These are phyloP conservation scores for Toxonevra muliebris DNA, from an alignment of 2,888 invertebrate species.

Conservation along the genomic window DNA sequence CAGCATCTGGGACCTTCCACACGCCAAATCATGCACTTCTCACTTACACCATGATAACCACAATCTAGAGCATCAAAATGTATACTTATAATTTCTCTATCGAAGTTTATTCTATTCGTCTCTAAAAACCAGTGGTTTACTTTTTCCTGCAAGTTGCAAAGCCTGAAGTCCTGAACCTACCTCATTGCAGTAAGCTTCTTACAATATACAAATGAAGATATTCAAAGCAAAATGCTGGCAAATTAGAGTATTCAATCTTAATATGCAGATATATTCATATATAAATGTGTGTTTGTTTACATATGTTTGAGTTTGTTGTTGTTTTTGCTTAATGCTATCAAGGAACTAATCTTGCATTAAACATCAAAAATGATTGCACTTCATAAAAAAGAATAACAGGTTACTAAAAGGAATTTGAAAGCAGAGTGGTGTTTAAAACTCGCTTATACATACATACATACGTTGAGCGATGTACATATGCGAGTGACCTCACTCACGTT, in stretches of 20 bases:
- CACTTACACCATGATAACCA: no score
- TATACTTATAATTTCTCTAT: no score
- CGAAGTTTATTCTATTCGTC: no score
- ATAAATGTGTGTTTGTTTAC: not conserved
- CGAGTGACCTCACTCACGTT: no score
- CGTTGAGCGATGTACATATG: not conserved
- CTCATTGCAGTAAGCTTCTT: no score
- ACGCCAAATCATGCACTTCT: no score
- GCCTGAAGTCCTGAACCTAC: no score
- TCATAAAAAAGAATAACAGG: slow-evolving; percentile 17
- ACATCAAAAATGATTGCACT: slow-evolving; percentile 8
- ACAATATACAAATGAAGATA: not conserved
- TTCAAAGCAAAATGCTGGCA: not conserved
- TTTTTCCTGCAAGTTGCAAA: no score
- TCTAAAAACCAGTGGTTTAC: no score
- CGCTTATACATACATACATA: not conserved
- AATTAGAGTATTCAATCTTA: not conserved
- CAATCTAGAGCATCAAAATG: no score
- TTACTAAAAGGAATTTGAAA: slow-evolving; percentile 10
- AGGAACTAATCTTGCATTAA: slow-evolving; percentile 6
- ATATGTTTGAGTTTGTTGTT: no score
- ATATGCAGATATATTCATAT: not conserved
- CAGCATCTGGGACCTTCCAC: no score
- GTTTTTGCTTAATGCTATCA: not conserved
- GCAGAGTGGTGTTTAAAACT: slow-evolving; percentile 14